Evolutionary conservation across 2,888 invertebrate species (phyloP), one percentile per base, ranked within the genome.

Genomic region (Nipponacmea schrenckii): DNA sequence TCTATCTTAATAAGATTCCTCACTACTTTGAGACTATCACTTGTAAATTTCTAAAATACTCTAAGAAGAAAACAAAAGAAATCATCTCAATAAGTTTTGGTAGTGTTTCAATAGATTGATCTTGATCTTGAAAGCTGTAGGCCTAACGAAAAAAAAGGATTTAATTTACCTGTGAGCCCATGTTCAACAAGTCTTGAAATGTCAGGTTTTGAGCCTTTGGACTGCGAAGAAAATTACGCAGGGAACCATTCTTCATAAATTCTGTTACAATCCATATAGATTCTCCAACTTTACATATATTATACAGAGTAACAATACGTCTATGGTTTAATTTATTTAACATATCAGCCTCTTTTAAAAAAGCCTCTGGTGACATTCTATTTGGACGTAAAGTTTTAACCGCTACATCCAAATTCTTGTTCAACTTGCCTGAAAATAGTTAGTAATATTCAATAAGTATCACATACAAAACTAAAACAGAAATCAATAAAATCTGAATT

Each of bases 361-460:
- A 98, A 3, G 97, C 98, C 83, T 95, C 94, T 2, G 96, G 95
- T 39, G 96, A 96, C 62, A 96, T 96, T 64, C 96, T 96, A 76
- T 98, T 98, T 84, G 96, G 95, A 82, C 97, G 93, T 63, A 98
- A 90, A 0, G 96, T 98, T 90, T 99, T 99, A 20, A 99, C 96
- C 63, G 98, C 98, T 70, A 99, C 98, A 91, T 98, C 98, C 79
- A 94, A 96, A 86, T 94, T 94, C 87, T 96, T 95, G 83, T 96
- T 85, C 97, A 97, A 98, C 89, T 96, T 96, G 31, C 91, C 92
- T 90, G 75, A 72, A 74, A 67, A 15, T 39, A 62, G 44, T 48
- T n/a, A n/a, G n/a, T n/a, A n/a, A n/a, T n/a, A n/a, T n/a, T n/a
- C n/a, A n/a, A n/a, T n/a, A n/a, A n/a, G n/a, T n/a, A n/a, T n/a